Base-by-base conservation (phyloP, 2,797 vertebrate genomes). In the Coregonus sp. region DNA sequence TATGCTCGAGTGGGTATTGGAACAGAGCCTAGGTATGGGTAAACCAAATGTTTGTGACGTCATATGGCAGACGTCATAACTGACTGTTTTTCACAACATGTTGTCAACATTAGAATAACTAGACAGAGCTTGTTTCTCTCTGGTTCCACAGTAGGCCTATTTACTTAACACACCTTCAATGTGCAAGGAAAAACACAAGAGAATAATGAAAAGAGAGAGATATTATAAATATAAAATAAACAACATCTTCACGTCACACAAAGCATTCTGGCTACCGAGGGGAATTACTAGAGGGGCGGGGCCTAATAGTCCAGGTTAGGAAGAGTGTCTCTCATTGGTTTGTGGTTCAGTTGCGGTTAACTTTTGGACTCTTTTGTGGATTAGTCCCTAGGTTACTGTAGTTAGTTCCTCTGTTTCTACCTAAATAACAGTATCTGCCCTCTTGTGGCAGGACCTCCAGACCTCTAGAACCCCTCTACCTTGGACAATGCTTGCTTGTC, bases 191-290 rank as follows among this genome's bases (percentile, higher is more conserved):
- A 35, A 67, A 31, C 16, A 68, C 66, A 75, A 81, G 81, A 72
- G 67, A 72, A 67, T 56, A 70, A 79, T 83, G 72, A 72, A 75
- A 20, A 78, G 84, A 74, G 76, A 25, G 75, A 12, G 71, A 75
- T 78, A 77, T 4, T 73, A 78, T 76, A 65, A 9, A 70, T 77
- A 68, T 47, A 78, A 84, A 89, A 86, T 78, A 35, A 88, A 86
- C 75, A 81, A 84, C 86, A 84, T 74, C 77, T 89, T 81, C 86
- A 88, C 82, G 75, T 85, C 79, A 91, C 88, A 88, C 82, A 63
- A 77, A 89, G 86, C 81, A 78, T 82, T 82, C 84, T 80, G 78
- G 86, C 85, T 75, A 85, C 71, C 77, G 73, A 18, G 75, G 15
- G 20, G 83, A 83, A 72, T 70, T 83, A 77, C 78, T 75, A 69